phyloP scores from a whole-genome alignment of 2,113 vertebrate genomes.

The Polypterus bichir region DNA sequence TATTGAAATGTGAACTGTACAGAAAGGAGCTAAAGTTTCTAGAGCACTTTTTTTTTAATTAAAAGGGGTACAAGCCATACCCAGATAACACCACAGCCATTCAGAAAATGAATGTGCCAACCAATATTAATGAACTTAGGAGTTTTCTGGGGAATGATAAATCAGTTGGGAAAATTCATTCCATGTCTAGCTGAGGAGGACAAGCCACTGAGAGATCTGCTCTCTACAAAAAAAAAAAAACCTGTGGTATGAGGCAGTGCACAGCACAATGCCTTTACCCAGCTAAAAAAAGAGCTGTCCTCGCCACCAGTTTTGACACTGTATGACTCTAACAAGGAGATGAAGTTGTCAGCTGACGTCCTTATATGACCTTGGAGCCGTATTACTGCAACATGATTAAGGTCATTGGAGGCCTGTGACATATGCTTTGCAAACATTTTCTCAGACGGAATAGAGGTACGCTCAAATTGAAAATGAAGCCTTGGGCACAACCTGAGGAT shows the following conservation, averaged over 20 bases:
- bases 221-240: not conserved
- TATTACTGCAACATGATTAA: conserved; percentile 10
- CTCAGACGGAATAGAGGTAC: conserved; percentile 6
- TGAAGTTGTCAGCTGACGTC: conserved; percentile 10
- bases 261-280: not conserved
- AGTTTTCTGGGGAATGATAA: not conserved
- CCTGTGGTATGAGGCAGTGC: not conserved
- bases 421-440: not conserved
- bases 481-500: conserved; percentile 9
- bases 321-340: conserved; percentile 1
- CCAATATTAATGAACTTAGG: not conserved
- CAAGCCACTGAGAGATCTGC: not conserved
- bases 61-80: not conserved
- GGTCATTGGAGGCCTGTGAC: not conserved
- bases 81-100: not conserved
- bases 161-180: not conserved
- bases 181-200: not conserved
- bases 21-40: not conserved
- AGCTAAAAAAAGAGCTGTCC: not conserved
- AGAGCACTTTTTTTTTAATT: not conserved
- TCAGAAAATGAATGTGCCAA: not conserved
- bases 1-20: not conserved
- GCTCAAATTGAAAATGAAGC: conserved; percentile 9
- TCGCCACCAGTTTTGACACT: not conserved
- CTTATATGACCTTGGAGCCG: conserved; percentile 4